Percentiles rank a stretch among this genome's conserved stretches.
These are phyloP conservation scores for Drosophila koepferae DNA, from an alignment of 2,888 invertebrate species.

Conservation along the genomic window DNA sequence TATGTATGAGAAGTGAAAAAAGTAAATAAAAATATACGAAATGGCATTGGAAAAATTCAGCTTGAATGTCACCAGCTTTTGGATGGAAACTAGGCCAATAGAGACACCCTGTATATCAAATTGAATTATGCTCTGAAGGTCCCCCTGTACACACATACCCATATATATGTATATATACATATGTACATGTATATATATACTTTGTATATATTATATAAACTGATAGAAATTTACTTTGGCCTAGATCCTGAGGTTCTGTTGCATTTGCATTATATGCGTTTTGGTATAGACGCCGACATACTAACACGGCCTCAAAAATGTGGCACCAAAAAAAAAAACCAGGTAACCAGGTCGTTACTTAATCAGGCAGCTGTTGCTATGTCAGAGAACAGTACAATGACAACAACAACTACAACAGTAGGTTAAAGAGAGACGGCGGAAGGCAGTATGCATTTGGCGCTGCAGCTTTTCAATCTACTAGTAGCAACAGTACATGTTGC, in stretches of 20 bases:
- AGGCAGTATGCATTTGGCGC: conserved; percentile 25
- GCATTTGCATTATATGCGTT: conserved; percentile 32
- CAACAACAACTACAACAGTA: background rate
- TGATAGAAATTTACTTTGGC: conserved; percentile 57
- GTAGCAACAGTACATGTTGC: conserved; percentile 56
- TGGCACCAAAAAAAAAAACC: conserved; percentile 57
- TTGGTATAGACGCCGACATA: conserved; percentile 56
- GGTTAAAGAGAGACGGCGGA: conserved; percentile 1
- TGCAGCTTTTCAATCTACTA: conserved; percentile 17
- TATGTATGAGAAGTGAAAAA: conserved; percentile 1
- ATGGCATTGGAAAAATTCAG: conserved; percentile 40
- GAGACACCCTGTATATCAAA: conserved; percentile 57
- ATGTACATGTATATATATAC: background rate
- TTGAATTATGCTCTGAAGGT: conserved; percentile 66
- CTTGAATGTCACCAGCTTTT: conserved; percentile 55
- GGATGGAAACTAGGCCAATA: conserved; percentile 37
- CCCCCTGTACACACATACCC: conserved; percentile 10
- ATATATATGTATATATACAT: background rate
- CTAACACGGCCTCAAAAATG: conserved; percentile 68
- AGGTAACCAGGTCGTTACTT: conserved; percentile 73
- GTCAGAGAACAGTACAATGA: conserved; percentile 25
- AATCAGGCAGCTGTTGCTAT: conserved; percentile 66
- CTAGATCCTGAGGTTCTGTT: conserved; percentile 43
- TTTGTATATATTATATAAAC: conserved; percentile 34
- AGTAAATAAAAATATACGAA: conserved; percentile 2